Base-by-base conservation (phyloP, 1,140 invertebrate species). In the Argopecten irradians region DNA sequence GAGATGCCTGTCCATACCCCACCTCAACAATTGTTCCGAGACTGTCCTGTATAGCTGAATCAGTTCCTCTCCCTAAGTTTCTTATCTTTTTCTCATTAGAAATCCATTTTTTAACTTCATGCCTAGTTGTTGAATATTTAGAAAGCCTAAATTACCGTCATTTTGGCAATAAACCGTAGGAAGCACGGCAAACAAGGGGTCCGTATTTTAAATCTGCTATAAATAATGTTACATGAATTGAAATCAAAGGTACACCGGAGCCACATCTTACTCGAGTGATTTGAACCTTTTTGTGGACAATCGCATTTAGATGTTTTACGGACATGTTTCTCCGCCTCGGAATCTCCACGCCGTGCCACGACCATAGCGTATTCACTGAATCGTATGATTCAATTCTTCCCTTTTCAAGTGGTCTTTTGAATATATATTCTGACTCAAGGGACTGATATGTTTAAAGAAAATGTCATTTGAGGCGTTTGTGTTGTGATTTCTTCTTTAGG, bases 111-210 rank as follows among this genome's bases (percentile, higher is more conserved):
- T 71, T 71, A 71, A 28, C 55, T 71, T 28, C 55, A 71, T 71
- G 55, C 55, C n/a, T 28, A n/a, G 55, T 71, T 71, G 55, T 71
- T 71, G 55, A 71, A 71, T 71, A 71, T 71, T 71, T 71, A 71
- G 55, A 71, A 71, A 71, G 55, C 55, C n/a, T 71, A 71, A 71
- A 71, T 71, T 71, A 71, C 55, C 55, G 55, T 71, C 55, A 71
- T 71, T 71, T 71, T 71, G 55, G 55, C 55, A n/a, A 71, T 71
- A 71, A 71, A 71, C 55, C 55, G 55, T 71, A 71, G 55, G 55
- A 71, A 71, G 55, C 28, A 71, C n/a, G 55, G 55, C 55, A 71
- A 71, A 71, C 55, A 71, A 71, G 28, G 22, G 55, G 8, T 28
- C 22, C n/a, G 55, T 71, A 71, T 71, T 71, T 28, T 71, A 71